Percentiles rank a stretch among this genome's conserved stretches.
phyloP scores from a whole-genome alignment of 2,113 vertebrate species.

The Pelecanoides urinatrix region DNA sequence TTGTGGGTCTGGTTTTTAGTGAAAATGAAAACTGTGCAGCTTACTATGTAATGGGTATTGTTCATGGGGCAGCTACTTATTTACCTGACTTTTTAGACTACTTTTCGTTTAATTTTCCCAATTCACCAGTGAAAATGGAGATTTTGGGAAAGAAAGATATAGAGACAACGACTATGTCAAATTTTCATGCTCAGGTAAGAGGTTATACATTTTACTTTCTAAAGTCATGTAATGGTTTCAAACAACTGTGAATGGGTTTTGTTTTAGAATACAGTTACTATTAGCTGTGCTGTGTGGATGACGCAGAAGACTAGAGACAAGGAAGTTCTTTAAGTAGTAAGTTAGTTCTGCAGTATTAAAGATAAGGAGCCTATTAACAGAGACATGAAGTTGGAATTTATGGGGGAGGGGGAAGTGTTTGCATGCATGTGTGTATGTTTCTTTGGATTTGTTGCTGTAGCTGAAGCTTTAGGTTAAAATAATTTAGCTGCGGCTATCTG shows the following conservation, averaged over 20 bases:
- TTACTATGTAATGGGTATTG: constrained; percentile 94
- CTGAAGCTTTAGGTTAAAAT: not conserved
- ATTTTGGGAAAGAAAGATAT: constrained; percentile 99
- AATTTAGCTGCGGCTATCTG: not conserved
- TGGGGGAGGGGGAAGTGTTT: not conserved
- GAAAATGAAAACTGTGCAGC: constrained; percentile 90
- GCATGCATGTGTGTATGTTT: not conserved
- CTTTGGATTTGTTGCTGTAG: not conserved
- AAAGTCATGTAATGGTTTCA: constrained; percentile 39
- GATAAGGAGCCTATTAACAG: not conserved
- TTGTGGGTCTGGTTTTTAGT: constrained; percentile 91
- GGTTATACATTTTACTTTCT: constrained; percentile 62
- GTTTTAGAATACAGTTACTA: not conserved
- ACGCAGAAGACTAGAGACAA: not conserved
- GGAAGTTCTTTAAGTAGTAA: not conserved
- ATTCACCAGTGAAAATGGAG: constrained; percentile 98
- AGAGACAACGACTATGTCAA: constrained; percentile 97
- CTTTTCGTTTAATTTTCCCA: constrained; percentile 96
- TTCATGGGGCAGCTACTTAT: constrained; percentile 94
- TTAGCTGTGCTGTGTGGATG: not conserved
- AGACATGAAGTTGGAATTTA: not conserved
- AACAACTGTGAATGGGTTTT: not conserved
- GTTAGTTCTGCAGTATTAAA: not conserved
- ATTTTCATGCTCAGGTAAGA: constrained; percentile 98
- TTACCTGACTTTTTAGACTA: constrained; percentile 98